Conservation (phyloP, 2,113 vertebrate species). For the Corapipo altera region DNA sequence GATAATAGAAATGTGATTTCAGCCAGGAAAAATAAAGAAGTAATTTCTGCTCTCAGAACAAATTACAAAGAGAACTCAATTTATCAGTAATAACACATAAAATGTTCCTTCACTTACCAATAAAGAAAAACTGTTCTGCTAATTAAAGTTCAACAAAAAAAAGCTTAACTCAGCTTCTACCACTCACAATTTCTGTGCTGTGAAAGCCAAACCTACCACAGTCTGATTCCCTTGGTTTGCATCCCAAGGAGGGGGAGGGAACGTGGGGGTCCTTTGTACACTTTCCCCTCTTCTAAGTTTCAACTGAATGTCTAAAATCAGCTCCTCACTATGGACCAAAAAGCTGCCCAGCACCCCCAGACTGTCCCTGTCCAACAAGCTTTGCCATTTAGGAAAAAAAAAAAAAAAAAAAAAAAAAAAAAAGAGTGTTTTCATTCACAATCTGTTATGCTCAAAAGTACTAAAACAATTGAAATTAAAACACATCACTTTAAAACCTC, state of each 20-base stretch:
- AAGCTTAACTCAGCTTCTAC: not conserved
- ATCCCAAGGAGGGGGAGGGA: not conserved
- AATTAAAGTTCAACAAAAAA: slow-evolving; percentile 28
- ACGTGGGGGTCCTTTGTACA: not conserved
- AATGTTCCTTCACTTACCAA: not conserved
- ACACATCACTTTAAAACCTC: not conserved
- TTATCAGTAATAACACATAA: slow-evolving; percentile 21
- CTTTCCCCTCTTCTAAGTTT: not conserved
- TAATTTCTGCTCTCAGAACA: slow-evolving; percentile 17
- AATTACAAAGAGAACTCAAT: slow-evolving; percentile 10
- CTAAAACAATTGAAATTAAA: not conserved
- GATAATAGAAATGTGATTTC: slow-evolving; percentile 3
- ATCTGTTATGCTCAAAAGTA: not conserved
- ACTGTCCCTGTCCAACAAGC: not conserved
- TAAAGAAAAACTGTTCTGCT: not conserved
- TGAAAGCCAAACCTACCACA: not conserved
- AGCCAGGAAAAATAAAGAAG: not conserved
- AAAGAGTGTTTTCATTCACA: not conserved
- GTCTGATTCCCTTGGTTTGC: not conserved
- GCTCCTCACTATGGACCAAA: not conserved
- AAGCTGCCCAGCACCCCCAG: not conserved
- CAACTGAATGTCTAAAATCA: not conserved
- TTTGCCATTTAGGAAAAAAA: not conserved
- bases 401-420: not conserved
- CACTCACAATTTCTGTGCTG: not conserved